Evolutionary conservation across 2,113 vertebrate genomes (phyloP).

Genomic region (Megaceryle maxima): DNA sequence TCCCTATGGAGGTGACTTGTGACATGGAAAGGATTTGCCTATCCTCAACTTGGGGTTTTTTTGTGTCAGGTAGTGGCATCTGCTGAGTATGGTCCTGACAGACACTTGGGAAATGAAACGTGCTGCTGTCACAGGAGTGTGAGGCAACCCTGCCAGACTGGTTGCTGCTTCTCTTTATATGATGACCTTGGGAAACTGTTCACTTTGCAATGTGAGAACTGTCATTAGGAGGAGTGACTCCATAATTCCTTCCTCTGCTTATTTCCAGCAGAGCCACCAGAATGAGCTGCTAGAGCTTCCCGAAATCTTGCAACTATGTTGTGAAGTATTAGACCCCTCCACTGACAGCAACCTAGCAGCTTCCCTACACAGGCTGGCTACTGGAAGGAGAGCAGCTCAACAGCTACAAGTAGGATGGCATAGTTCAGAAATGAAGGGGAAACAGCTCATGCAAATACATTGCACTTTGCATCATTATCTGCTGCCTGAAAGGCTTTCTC

Average conservation of each 20-base stretch:
- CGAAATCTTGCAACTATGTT: not conserved
- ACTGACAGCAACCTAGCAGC: not conserved
- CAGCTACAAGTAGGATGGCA: not conserved
- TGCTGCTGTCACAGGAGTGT: not conserved
- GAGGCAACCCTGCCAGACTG: not conserved
- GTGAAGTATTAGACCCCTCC: not conserved
- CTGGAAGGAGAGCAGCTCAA: not conserved
- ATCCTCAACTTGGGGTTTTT: not conserved
- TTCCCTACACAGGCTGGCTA: not conserved
- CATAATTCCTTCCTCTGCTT: not conserved
- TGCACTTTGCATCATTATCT: not conserved
- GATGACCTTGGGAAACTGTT: not conserved
- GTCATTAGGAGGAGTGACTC: slow-evolving; percentile 26
- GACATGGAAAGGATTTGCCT: not conserved
- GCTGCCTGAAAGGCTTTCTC: not conserved
- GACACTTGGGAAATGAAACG: not conserved
- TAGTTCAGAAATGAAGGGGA: not conserved
- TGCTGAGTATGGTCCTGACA: not conserved
- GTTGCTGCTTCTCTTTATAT: not conserved
- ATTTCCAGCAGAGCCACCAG: not conserved
- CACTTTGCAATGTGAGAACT: not conserved
- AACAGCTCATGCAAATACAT: not conserved
- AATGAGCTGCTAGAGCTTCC: not conserved
- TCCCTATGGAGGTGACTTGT: not conserved
- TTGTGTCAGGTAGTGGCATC: not conserved